Conservation (phyloP, 2,888 invertebrate genomes). For the Plagodis pulveraria region DNA sequence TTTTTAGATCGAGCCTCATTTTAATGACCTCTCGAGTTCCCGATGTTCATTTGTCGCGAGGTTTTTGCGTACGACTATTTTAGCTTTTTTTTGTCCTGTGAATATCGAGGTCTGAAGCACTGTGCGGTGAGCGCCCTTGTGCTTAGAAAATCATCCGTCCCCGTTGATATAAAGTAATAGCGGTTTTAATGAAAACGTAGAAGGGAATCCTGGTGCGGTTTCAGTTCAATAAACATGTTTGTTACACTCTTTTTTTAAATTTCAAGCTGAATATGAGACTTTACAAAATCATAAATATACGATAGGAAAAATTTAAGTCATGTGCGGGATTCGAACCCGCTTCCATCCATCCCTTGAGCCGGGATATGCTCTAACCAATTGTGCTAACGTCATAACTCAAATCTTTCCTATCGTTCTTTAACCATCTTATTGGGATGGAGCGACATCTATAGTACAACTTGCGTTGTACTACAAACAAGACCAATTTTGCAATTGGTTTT, state of each 20-base stretch:
- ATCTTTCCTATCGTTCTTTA: too few relatives aligned
- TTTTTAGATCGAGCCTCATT: conserved; percentile 82
- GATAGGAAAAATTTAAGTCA: too few relatives aligned
- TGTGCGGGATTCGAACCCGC: too few relatives aligned
- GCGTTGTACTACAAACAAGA: too few relatives aligned
- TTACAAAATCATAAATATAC: too few relatives aligned
- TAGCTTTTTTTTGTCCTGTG: conserved; percentile 64
- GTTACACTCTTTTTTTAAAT: neutral
- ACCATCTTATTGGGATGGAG: too few relatives aligned
- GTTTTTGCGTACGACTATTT: conserved; percentile 79
- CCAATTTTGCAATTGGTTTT: too few relatives aligned
- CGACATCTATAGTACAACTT: too few relatives aligned
- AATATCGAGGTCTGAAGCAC: conserved; percentile 61
- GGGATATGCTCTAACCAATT: too few relatives aligned
- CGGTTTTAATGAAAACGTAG: conserved; percentile 19
- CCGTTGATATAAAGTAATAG: conserved; percentile 17
- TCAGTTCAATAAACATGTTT: neutral
- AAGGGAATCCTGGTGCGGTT: neutral
- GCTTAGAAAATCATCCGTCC: conserved; percentile 40
- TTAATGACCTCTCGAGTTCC: conserved; percentile 83
- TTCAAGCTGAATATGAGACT: neutral
- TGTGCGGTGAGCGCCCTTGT: conserved; percentile 52
- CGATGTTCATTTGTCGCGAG: conserved; percentile 84
- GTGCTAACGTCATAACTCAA: too few relatives aligned
- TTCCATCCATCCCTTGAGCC: too few relatives aligned